A percentile compares a stretch with the other conserved stretches of the same genome.
Evolutionary conservation across 1,140 invertebrate species (phyloP).

Genomic region (Elysia chlorotica): DNA sequence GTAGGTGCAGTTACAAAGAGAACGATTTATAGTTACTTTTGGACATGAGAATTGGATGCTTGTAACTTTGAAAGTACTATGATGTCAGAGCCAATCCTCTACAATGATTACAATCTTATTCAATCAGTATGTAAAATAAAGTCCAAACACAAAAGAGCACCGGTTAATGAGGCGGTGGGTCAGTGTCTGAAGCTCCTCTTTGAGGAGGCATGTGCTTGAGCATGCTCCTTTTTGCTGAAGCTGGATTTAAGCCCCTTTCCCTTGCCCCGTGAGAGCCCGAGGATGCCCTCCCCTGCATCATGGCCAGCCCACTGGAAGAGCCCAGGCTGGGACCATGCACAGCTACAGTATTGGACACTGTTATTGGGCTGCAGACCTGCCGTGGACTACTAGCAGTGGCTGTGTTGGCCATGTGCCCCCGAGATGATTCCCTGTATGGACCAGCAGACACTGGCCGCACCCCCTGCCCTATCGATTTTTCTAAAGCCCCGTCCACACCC

Average conservation of each 20-base stretch:
- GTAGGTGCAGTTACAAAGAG: too few species aligned
- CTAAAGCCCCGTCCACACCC: constrained; percentile 23
- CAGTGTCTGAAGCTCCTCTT: constrained; percentile 40
- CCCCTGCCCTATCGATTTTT: constrained; percentile 24
- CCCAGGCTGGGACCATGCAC: constrained; percentile 8
- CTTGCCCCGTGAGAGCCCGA: constrained; percentile 12
- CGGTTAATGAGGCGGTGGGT: constrained; percentile 46
- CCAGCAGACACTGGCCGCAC: constrained; percentile 26
- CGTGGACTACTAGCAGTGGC: constrained; percentile 35
- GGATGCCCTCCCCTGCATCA: constrained; percentile 15
- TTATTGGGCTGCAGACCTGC: constrained; percentile 28
- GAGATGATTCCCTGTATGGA: constrained; percentile 23
- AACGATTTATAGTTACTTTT: too few species aligned
- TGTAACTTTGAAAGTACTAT: too few species aligned
- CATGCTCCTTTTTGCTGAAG: constrained; percentile 48
- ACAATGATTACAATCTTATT: too few species aligned
- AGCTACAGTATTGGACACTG: constrained; percentile 4
- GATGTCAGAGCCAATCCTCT: too few species aligned
- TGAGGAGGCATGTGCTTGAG: constrained; percentile 48
- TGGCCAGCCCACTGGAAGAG: neutral
- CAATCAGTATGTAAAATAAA: too few species aligned
- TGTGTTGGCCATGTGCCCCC: constrained; percentile 31
- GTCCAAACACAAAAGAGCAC: too few species aligned
- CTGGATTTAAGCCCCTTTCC: constrained; percentile 38
- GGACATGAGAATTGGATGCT: too few species aligned